phyloP scores from a whole-genome alignment of 2,888 invertebrate species.

The Lucinisca nassula region DNA sequence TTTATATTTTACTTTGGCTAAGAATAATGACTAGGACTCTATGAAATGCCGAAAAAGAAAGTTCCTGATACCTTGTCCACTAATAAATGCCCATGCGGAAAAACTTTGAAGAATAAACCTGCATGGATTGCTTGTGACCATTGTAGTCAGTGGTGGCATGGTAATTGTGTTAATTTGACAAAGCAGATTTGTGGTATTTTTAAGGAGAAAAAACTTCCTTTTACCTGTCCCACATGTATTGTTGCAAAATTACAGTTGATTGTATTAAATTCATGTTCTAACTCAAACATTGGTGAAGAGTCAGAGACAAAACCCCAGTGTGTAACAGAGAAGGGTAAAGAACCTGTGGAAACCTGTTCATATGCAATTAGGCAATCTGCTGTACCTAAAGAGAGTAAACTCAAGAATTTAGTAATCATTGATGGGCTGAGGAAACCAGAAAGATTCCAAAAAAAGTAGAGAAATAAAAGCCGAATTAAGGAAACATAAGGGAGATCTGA shows the following conservation, averaged over 20 bases:
- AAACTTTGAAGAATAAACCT: no score
- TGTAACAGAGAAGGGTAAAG: background rate
- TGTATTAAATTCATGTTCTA: no score
- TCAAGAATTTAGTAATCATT: background rate
- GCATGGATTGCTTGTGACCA: background rate
- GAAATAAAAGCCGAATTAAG: background rate
- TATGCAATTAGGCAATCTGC: background rate
- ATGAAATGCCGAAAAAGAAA: no score
- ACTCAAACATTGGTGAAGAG: no score
- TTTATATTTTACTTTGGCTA: no score
- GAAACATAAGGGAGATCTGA: background rate
- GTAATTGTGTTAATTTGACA: background rate
- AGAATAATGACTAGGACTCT: no score
- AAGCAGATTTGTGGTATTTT: background rate
- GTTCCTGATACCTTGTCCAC: no score
- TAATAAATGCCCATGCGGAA: no score
- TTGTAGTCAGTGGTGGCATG: background rate
- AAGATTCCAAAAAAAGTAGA: constrained; percentile 9
- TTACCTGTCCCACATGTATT: background rate
- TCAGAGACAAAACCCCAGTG: no score
- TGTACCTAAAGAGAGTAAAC: background rate
- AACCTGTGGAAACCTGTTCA: background rate
- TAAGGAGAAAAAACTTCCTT: background rate
- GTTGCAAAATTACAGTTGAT: no score
- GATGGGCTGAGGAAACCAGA: constrained; percentile 4